phyloP scores from a whole-genome alignment of 2,888 invertebrate genomes.

The Rhaphigaster nebulosa region DNA sequence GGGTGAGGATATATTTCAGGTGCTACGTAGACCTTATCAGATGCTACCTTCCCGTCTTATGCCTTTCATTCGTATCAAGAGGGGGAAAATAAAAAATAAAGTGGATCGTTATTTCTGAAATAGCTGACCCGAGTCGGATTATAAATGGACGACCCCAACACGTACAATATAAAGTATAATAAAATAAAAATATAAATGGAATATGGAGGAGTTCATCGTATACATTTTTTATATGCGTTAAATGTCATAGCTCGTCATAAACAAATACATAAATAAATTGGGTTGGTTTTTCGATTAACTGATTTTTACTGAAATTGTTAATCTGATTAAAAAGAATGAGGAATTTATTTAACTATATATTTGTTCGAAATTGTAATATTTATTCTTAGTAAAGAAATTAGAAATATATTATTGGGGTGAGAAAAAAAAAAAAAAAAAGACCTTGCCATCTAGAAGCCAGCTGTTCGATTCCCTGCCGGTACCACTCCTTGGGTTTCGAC shows the following conservation, averaged over 20 bases:
- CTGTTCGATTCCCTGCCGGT: too few relatives aligned
- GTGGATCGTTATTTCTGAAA: neutral
- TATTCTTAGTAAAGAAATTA: too few relatives aligned
- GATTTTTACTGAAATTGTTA: too few relatives aligned
- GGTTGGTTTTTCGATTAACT: too few relatives aligned
- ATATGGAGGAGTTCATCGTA: neutral
- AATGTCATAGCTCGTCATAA: neutral
- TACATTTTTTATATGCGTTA: neutral
- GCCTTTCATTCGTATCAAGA: neutral
- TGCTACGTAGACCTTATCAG: slow-evolving; percentile 13
- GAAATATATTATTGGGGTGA: too few relatives aligned
- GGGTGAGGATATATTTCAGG: slow-evolving; percentile 1
- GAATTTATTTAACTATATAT: too few relatives aligned
- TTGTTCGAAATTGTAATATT: too few relatives aligned
- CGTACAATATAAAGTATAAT: neutral
- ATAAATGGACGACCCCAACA: neutral
- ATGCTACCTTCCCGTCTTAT: neutral
- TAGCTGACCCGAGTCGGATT: neutral
- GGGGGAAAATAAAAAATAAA: neutral
- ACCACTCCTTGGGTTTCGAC: too few relatives aligned
- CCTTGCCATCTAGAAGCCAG: too few relatives aligned
- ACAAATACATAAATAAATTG: neutral
- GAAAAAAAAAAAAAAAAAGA: too few relatives aligned
- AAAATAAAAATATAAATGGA: neutral
- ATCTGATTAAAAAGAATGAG: too few relatives aligned